Evolutionary conservation across 1,140 invertebrate genomes (phyloP).

Genomic region (Amyelois transitella): DNA sequence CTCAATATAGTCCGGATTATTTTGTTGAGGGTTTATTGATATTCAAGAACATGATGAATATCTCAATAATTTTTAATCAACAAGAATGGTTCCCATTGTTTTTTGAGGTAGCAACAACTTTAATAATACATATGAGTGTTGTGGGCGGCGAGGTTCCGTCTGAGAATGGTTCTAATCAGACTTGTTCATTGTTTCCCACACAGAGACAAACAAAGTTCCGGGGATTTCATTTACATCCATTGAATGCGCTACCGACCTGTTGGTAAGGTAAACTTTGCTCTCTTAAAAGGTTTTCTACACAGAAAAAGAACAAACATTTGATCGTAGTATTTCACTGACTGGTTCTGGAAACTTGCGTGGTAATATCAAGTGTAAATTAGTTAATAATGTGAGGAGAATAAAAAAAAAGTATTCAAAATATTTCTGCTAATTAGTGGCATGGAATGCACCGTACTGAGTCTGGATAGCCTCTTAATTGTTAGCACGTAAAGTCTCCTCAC

Average conservation of each 20-base stretch:
- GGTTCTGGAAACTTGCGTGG: background rate
- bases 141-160: constrained; percentile 15
- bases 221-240: constrained; percentile 50
- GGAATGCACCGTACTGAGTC: constrained; percentile 15
- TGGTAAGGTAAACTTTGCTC: constrained; percentile 32
- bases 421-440: constrained; percentile 22
- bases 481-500: constrained; percentile 10
- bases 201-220: constrained; percentile 33
- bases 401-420: constrained; percentile 17
- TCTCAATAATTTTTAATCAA: background rate
- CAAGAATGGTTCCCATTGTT: background rate
- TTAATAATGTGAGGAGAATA: constrained; percentile 20
- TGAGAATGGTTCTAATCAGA: constrained; percentile 29
- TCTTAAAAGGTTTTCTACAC: constrained; percentile 34
- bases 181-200: constrained; percentile 36
- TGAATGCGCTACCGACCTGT: constrained; percentile 22
- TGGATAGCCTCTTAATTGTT: constrained; percentile 20
- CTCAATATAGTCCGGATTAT: background rate
- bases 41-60: background rate
- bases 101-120: background rate
- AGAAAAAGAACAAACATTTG: constrained; percentile 11
- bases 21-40: background rate
- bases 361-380: constrained; percentile 6
- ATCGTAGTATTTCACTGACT: constrained; percentile 1
- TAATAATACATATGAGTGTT: constrained; percentile 13